Conservation (phyloP, 2,113 vertebrate species). For the Callaeas wilsoni region DNA sequence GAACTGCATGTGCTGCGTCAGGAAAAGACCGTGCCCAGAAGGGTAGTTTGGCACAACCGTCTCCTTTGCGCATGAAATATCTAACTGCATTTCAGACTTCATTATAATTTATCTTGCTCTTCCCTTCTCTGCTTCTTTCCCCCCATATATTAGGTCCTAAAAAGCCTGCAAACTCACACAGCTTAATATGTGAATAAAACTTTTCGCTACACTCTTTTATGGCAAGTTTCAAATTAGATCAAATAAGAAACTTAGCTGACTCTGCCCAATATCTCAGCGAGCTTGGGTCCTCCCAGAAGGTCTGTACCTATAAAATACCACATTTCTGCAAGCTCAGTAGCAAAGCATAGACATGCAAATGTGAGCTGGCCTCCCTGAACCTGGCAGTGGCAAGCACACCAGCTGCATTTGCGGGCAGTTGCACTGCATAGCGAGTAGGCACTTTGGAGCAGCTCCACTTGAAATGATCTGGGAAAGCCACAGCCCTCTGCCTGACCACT, state of each 20-base stretch:
- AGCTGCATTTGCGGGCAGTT: background rate
- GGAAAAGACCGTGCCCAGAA: background rate
- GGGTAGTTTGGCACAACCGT: background rate
- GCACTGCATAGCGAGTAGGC: fast-evolving
- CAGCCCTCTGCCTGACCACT: background rate
- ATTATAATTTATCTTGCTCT: background rate
- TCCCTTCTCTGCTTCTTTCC: background rate
- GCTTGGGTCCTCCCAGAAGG: background rate
- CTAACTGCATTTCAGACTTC: background rate
- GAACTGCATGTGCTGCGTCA: background rate
- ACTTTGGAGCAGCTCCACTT: background rate
- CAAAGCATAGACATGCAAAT: background rate
- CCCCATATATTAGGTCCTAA: background rate
- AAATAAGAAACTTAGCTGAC: background rate
- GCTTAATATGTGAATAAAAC: background rate
- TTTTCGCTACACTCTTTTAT: background rate
- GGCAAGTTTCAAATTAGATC: background rate
- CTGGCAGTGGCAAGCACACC: background rate
- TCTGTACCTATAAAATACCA: background rate
- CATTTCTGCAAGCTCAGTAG: background rate
- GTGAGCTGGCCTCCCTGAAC: background rate
- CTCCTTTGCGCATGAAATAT: background rate
- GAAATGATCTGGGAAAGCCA: background rate
- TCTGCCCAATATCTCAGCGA: background rate
- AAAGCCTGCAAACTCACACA: background rate